Evolutionary conservation across 2,797 vertebrate species (phyloP), one percentile per base, ranked within the genome.

Genomic region (Calcarius lapponicus): DNA sequence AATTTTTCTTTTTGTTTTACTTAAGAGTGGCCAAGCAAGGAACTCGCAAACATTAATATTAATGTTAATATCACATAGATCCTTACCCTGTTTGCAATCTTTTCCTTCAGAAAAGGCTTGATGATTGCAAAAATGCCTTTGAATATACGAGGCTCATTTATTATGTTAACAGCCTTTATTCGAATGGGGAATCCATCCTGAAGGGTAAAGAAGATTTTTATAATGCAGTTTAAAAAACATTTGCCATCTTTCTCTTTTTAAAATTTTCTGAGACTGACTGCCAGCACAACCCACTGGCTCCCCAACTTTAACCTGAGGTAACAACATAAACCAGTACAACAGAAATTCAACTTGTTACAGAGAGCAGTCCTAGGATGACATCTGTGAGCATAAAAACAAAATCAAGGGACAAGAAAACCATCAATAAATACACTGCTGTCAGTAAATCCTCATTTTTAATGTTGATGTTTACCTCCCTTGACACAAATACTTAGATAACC

Each of bases 101-200:
- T 99, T 97, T 99, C 99, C 97, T 99, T 99, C 96, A 99, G 97
- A 97, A 99, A 99, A 34, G 99, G 99, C 95, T 99, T 99, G 95
- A 99, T 99, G 95, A 99, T 99, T 60, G 99, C 99, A 97, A 99
- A 99, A 97, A 99, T 99, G 92, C 99, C 99, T 98, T 99, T 99
- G 97, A 99, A 99, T 97, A 99, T 99, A 86, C 98, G 98, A 53
- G 99, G 99, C 92, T 99, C 99, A 43, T 99, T 99, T 95, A 99
- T 99, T 36, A 99, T 98, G 96, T 99, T 99, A 76, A 99, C 99
- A 5, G 99, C 99, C 98, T 99, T 99, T 98, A 99, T 99, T 97
- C 99, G 97, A 98, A 99, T 99, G 47, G 99, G 99, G 97, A 99
- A 99, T 45, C 99, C 99, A 89, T 99, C 99, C 99, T 99, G 48